These are phyloP conservation scores for Strongylocentrotus purpuratus DNA, from an alignment of 35 echinoderm and acorn worm genomes.

Conservation along the genomic window DNA sequence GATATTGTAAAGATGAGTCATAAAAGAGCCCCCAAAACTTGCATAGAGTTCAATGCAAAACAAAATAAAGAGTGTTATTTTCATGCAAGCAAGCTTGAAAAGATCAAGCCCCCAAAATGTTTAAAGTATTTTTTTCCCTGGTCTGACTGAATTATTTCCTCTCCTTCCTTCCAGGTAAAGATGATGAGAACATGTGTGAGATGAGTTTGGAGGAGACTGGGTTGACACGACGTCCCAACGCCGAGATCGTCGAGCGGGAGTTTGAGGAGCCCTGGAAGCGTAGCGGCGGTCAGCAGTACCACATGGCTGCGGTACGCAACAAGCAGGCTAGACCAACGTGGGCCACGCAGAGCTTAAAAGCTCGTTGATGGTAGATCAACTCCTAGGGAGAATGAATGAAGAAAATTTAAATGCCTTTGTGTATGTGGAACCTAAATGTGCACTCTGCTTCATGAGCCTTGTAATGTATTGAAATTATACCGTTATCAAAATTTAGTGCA, in stretches of 20 bases:
- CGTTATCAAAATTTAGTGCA: no score
- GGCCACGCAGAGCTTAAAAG: conserved; percentile 67
- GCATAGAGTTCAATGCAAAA: no score
- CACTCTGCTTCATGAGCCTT: neutral
- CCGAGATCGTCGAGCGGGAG: conserved; percentile 83
- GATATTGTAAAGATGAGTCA: no score
- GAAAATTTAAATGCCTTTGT: no score
- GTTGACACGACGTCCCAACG: conserved; percentile 70
- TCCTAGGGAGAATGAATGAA: no score
- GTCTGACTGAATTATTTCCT: no score
- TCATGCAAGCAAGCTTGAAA: no score
- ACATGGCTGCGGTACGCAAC: conserved; percentile 67
- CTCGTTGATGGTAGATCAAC: neutral
- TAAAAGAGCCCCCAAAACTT: no score
- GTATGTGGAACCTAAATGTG: neutral
- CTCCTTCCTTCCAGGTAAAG: conserved; percentile 71
- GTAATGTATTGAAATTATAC: neutral
- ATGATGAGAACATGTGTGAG: conserved; percentile 98
- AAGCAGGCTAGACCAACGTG: conserved; percentile 85
- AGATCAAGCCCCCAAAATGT: no score
- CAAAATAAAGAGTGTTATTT: no score
- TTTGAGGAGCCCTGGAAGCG: conserved; percentile 88
- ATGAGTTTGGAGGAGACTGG: conserved; percentile 84
- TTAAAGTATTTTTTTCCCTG: no score
- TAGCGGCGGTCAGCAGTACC: conserved; percentile 61